These are phyloP conservation scores for Echinops telfairi DNA, from an alignment of 2,113 vertebrate genomes.

Conservation along the genomic window DNA sequence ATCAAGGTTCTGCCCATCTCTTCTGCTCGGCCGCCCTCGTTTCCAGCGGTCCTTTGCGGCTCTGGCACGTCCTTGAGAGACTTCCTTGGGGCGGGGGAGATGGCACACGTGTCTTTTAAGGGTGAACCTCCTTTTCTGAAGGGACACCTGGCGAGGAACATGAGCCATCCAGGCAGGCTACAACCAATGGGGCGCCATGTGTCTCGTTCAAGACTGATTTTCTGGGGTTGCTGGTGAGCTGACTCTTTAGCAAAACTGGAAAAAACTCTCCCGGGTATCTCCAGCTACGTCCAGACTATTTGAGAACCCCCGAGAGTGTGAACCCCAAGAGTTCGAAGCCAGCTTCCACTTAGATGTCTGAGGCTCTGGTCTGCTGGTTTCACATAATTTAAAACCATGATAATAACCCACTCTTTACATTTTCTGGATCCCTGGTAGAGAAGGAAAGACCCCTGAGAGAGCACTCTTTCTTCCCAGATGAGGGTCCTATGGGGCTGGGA, in stretches of 20 bases:
- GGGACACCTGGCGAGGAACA: conserved; percentile 13
- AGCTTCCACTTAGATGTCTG: background rate
- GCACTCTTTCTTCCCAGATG: background rate
- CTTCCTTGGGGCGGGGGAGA: background rate
- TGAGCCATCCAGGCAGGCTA: background rate
- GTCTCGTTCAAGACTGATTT: background rate
- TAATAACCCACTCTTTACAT: background rate
- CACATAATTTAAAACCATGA: conserved; percentile 1
- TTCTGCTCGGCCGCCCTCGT: background rate
- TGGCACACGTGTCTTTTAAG: conserved; percentile 43
- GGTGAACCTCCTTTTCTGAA: conserved; percentile 54
- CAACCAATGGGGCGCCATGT: background rate
- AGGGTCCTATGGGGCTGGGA: background rate
- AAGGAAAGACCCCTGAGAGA: background rate
- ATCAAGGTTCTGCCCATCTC: background rate
- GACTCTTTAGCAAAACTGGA: background rate
- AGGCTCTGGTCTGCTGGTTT: conserved; percentile 10
- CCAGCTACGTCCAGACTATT: conserved; percentile 19
- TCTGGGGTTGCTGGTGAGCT: conserved; percentile 11
- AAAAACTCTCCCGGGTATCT: background rate
- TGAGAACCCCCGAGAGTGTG: background rate
- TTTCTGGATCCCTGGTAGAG: conserved; percentile 2
- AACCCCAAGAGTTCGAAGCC: conserved; percentile 58
- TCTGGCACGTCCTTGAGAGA: background rate
- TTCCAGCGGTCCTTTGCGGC: background rate